Evolutionary conservation across 2,797 vertebrate genomes (phyloP), one percentile per base, ranked within the genome.

Genomic region (Lepidocolaptes lacrymiger): DNA sequence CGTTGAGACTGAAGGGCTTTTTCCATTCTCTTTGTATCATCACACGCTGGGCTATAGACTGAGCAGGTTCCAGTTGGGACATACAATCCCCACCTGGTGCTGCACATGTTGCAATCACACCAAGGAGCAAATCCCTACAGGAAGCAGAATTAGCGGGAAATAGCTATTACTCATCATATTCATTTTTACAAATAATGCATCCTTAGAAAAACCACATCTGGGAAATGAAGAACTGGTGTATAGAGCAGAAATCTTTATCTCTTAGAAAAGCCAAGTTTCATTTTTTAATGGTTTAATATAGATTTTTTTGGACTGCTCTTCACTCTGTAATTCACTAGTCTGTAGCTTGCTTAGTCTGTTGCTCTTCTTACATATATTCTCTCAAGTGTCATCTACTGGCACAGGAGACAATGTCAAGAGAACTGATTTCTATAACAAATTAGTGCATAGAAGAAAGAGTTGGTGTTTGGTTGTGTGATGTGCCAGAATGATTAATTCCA

Each of bases 371-470:
- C 74, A 51, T 92, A 43, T 86, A 84, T 89, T 91, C 64, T 88
- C 64, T 92, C 3, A 0, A 43, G 91, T 92, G 94, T 94, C 89
- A 91, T 89, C 30, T 84, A 3, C 64, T 95, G 94, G 85, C 87
- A 88, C 63, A 61, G 73, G 56, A 94, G 76, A 84, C 82, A 76
- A 82, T 67, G 76, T 94, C 79, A 90, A 79, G 80, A 85, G 66
- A 94, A 93, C 69, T 2, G 11, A 91, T 93, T 94, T 88, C 49
- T 91, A 55, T 91, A 91, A 92, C 62, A 92, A 91, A 96, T 96
- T 82, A 82, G 48, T 86, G 55, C 69, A 59, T 46, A 66, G 66
- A 84, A 90, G 63, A 81, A 88, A 82, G n/a, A 86, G 46, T 54
- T 78, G 52, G 46, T 78, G 39, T 84, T 74, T 85, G 56, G 56